Base-by-base conservation (phyloP, 2,888 invertebrate species). In the Pachymerium ferrugineum region DNA sequence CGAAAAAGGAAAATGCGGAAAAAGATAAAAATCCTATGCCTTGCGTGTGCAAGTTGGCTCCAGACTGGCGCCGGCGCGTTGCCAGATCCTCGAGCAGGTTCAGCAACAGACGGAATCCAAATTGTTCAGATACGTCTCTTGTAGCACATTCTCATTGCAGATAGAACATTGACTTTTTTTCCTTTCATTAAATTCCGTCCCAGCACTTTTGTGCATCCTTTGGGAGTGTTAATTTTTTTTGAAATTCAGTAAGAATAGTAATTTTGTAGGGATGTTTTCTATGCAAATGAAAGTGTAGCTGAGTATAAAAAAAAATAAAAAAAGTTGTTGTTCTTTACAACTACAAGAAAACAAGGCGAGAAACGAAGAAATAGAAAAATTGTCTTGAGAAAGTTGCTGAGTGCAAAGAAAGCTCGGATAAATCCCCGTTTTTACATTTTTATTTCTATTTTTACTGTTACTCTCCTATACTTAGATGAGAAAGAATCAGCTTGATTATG, bases 31-130 rank as follows among this genome's bases (percentile, higher is more conserved):
- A 62, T 28, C 28, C 62, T 10, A 10, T 62, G 25, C 25, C 25
- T 62, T 10, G 47, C 47, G 8, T 62, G 62, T 62, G 62, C 62
- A 28, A 10, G 25, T n/a, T 62, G 62, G 62, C 62, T 62, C 62
- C 62, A 62, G 62, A 62, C 62, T 62, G 62, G 62, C 62, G 62
- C 62, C 62, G 62, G 62, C 62, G 62, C 25, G 62, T 62, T 62
- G 62, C 62, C 62, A 62, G 62, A 62, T 62, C 62, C 62, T 62
- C 62, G 62, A 62, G 62, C 62, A 62, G 62, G 62, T 62, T 62
- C 62, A 62, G 62, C 22, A 62, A 62, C 62, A 62, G 62, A 62
- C 62, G 62, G 62, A 62, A 62, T 62, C 28, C 62, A 62, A 62
- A 62, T 62, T 62, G 62, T 62, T 62, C 25, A 62, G 62, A 62